Percentiles rank a stretch among this genome's conserved stretches.
Evolutionary conservation across 1,140 invertebrate genomes (phyloP).

Genomic region (Goniozus legneri): DNA sequence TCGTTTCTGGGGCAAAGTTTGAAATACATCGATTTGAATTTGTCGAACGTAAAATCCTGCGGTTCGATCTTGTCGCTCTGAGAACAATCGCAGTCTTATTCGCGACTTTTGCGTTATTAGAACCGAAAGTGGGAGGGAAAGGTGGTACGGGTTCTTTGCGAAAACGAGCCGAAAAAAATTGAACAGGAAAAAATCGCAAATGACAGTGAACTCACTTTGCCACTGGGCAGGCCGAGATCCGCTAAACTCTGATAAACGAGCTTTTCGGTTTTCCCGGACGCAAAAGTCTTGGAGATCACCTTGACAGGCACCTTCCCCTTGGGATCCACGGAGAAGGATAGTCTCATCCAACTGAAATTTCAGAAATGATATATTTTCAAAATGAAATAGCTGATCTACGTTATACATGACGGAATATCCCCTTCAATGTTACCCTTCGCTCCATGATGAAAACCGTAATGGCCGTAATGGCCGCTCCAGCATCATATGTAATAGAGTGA

Average conservation of each 20-base stretch:
- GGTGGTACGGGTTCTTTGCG: too few species aligned
- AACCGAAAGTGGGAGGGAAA: too few species aligned
- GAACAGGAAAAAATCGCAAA: neutral
- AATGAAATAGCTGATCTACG: conserved; percentile 5
- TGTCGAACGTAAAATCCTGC: conserved; percentile 94
- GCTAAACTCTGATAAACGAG: conserved; percentile 93
- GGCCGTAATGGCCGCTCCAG: too few species aligned
- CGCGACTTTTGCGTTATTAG: too few species aligned
- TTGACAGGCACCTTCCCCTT: conserved; percentile 97
- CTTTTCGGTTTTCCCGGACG: conserved; percentile 96
- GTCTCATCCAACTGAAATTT: conserved; percentile 90
- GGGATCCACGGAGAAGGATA: conserved; percentile 87
- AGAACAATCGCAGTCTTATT: conserved; percentile 17
- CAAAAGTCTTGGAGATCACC: conserved; percentile 95
- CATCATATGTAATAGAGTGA: too few species aligned
- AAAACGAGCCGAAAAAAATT: neutral
- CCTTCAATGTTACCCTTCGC: too few species aligned
- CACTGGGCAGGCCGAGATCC: conserved; percentile 90
- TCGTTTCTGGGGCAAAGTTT: conserved; percentile 99
- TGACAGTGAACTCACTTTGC: conserved; percentile 67
- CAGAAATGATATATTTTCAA: conserved; percentile 6
- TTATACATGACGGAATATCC: too few species aligned
- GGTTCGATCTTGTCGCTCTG: conserved; percentile 91
- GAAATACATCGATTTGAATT: conserved; percentile 96
- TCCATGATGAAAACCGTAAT: too few species aligned